Base-by-base conservation (phyloP, 2,888 invertebrate genomes). In the Spilarctia lutea region DNA sequence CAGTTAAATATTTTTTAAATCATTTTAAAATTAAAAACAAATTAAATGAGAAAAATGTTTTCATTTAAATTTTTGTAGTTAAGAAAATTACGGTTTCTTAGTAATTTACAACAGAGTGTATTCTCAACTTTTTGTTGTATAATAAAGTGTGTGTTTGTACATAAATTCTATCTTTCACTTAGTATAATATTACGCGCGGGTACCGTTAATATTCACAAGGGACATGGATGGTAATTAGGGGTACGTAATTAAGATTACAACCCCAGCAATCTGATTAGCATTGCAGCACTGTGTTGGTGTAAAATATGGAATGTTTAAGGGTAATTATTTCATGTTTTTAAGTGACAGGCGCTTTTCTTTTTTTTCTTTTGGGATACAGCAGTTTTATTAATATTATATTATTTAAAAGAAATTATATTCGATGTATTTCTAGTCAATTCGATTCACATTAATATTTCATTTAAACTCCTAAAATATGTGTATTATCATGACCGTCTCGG, bases 241-340 rank as follows among this genome's bases (percentile, higher is more conserved):
- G 70, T 75, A 77, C 65, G 75, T 82, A 81, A 84, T 84, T 84
- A 77, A 84, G 79, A 85, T 85, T 86, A 84, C 69, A 76, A 76
- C 85, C 86, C 81, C 77, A 74, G 73, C 73, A 84, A 84, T 84
- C 83, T 81, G 85, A 82, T 84, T 84, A 84, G 78, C 79, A 79
- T 83, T 70, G 73, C 71, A 77, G 73, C 75, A 77, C 77, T 81
- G 84, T 74, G 78, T 76, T 74, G 70, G 65, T 66, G 66, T 83
- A 82, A 81, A 80, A 81, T 74, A 74, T 77, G 68, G 66, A 39
- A 68, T 68, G 71, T 79, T 65, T 72, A 60, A 69, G 13, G 45
- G 16, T 27, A 56, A 60, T 66, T 66, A 20, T 67, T 56, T n/a
- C 39, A 68, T 0, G 48, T 30, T 68, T 73, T 73, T 45, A 68